These are phyloP conservation scores for Antedon mediterranea DNA, from an alignment of 53 echinoderm and acorn worm genomes.

Conservation along the genomic window DNA sequence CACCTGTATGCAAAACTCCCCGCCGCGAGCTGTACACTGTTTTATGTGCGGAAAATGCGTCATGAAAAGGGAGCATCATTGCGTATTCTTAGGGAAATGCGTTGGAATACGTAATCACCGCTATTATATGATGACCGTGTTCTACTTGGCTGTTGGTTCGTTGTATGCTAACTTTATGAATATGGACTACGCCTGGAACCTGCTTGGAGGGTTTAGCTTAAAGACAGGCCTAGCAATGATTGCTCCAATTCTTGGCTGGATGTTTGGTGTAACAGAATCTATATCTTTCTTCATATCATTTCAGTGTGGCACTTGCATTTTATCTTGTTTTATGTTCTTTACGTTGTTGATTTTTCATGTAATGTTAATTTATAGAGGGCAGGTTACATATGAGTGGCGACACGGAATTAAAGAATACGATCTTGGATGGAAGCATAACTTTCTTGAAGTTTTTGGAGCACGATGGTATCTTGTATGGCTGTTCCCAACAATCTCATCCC, in stretches of 20 bases:
- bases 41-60: constrained; percentile 43
- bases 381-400: constrained; percentile 64
- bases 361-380: constrained; percentile 27
- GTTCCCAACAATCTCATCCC: constrained; percentile 48
- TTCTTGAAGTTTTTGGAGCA: constrained; percentile 38
- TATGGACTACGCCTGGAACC: constrained; percentile 31
- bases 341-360: constrained; percentile 36
- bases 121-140: constrained; percentile 56
- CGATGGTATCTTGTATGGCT: constrained; percentile 78
- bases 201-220: constrained; percentile 25
- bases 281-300: constrained; percentile 58
- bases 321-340: constrained; percentile 20
- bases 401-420: constrained; percentile 34
- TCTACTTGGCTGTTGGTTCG: constrained; percentile 41
- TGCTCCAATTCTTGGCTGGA: constrained; percentile 29
- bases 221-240: constrained; percentile 37
- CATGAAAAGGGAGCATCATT: constrained; percentile 74
- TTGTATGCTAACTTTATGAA: constrained; percentile 68
- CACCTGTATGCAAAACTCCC: constrained; percentile 45
- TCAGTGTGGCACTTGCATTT: constrained; percentile 56
- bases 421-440: constrained; percentile 46
- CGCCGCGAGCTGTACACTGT: constrained; percentile 68
- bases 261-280: constrained; percentile 21
- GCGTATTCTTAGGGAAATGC: constrained; percentile 60
- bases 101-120: constrained; percentile 71